Percentiles rank a stretch among this genome's conserved stretches.
These are phyloP conservation scores for Marmota flaviventris DNA, from an alignment of 2,113 vertebrate species.

Conservation along the genomic window DNA sequence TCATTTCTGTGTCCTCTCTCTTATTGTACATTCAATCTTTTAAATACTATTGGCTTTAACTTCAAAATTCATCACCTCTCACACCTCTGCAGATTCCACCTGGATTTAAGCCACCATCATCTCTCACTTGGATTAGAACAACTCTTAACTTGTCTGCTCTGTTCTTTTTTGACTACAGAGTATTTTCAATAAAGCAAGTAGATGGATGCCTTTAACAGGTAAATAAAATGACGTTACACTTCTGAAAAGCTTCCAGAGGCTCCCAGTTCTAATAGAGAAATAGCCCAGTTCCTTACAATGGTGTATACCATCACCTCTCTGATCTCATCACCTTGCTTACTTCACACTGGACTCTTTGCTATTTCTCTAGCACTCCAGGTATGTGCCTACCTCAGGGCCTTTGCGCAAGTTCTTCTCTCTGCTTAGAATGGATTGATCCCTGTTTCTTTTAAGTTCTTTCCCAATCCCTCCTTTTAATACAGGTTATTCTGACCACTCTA, in stretches of 20 bases:
- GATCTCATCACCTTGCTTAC: background rate
- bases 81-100: too few relatives aligned
- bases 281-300: background rate
- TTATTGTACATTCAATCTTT: too few relatives aligned
- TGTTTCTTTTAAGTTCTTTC: background rate
- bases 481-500: background rate
- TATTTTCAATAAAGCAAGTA: background rate
- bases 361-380: background rate
- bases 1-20: background rate
- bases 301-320: background rate
- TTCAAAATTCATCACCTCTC: too few relatives aligned
- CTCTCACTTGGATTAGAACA: too few relatives aligned
- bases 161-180: background rate
- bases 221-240: background rate
- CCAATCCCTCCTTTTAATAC: background rate
- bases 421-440: background rate
- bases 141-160: too few relatives aligned
- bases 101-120: too few relatives aligned
- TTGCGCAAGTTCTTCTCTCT: background rate
- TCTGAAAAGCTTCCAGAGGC: background rate
- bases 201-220: background rate
- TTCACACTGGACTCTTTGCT: background rate
- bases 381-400: too few relatives aligned
- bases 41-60: too few relatives aligned
- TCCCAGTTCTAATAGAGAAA: background rate